Evolutionary conservation across 2,888 invertebrate genomes (phyloP).

Genomic region (Hirtodrosophila cameraria): DNA sequence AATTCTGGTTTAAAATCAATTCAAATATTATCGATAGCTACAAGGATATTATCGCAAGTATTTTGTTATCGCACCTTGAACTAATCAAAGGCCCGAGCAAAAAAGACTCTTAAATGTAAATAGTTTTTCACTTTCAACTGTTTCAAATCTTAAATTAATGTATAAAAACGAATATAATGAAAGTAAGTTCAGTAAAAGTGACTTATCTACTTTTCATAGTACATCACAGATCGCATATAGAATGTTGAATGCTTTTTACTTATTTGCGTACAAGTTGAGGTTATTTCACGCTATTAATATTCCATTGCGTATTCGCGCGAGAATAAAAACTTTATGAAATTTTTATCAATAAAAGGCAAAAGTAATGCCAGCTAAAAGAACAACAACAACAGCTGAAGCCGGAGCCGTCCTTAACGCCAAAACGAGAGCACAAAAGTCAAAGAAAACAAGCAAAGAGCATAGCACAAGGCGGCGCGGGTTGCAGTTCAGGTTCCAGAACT

Average conservation of each 20-base stretch:
- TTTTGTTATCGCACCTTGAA: too few species aligned
- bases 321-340: slow-evolving; percentile 72
- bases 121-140: too few species aligned
- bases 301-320: slow-evolving; percentile 67
- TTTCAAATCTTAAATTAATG: too few species aligned
- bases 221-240: neutral
- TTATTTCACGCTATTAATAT: slow-evolving; percentile 65
- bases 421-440: slow-evolving; percentile 64
- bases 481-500: slow-evolving; percentile 19
- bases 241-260: slow-evolving; percentile 13
- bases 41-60: too few species aligned
- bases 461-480: slow-evolving; percentile 17
- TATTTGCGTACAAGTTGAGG: slow-evolving; percentile 34
- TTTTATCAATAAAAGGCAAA: slow-evolving; percentile 64
- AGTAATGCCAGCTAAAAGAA: slow-evolving; percentile 19
- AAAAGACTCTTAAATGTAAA: too few species aligned
- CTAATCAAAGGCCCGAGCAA: too few species aligned
- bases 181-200: too few species aligned
- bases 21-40: too few species aligned
- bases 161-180: too few species aligned
- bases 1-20: too few species aligned
- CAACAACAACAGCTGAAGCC: slow-evolving; percentile 7
- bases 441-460: slow-evolving; percentile 56
- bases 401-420: slow-evolving; percentile 35
- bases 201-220: too few species aligned